Conservation (phyloP, 2,888 invertebrate species). For the Apamea anceps region DNA sequence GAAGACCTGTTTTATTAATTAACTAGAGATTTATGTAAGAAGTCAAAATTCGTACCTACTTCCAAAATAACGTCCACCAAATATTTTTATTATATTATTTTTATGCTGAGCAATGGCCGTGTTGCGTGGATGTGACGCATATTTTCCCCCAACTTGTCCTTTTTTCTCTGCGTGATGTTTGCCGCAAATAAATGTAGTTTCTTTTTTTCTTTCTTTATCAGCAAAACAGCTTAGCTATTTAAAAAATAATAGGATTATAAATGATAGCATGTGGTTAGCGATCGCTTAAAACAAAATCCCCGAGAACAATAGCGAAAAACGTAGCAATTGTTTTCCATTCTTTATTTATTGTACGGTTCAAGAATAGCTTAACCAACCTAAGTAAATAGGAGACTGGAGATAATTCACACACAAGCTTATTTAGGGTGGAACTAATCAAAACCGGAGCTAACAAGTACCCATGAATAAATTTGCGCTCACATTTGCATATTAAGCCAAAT, state of each 20-base stretch:
- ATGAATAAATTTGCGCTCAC: slow-evolving; percentile 70
- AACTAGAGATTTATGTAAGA: background rate
- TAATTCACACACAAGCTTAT: slow-evolving; percentile 70
- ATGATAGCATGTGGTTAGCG: slow-evolving; percentile 2
- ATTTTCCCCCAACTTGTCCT: background rate
- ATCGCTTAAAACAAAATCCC: slow-evolving; percentile 30
- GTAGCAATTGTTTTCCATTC: slow-evolving; percentile 56
- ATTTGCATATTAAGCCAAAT: slow-evolving; percentile 64
- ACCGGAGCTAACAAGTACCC: slow-evolving; percentile 68
- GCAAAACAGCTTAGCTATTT: background rate
- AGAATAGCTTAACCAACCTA: slow-evolving; percentile 70
- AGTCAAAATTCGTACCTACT: background rate
- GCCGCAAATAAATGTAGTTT: background rate
- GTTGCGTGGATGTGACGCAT: background rate
- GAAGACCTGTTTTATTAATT: background rate
- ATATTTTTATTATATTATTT: background rate
- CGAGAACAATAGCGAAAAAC: slow-evolving; percentile 27
- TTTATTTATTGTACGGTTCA: slow-evolving; percentile 68
- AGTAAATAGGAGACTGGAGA: slow-evolving; percentile 71
- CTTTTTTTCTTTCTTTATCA: background rate
- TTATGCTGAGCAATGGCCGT: background rate
- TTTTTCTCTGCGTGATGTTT: background rate
- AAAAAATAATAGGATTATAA: slow-evolving; percentile 11
- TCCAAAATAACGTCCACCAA: background rate
- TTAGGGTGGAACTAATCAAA: slow-evolving; percentile 72